Evolutionary conservation across 2,797 vertebrate genomes (phyloP).

Genomic region (Bovichtus diacanthus): DNA sequence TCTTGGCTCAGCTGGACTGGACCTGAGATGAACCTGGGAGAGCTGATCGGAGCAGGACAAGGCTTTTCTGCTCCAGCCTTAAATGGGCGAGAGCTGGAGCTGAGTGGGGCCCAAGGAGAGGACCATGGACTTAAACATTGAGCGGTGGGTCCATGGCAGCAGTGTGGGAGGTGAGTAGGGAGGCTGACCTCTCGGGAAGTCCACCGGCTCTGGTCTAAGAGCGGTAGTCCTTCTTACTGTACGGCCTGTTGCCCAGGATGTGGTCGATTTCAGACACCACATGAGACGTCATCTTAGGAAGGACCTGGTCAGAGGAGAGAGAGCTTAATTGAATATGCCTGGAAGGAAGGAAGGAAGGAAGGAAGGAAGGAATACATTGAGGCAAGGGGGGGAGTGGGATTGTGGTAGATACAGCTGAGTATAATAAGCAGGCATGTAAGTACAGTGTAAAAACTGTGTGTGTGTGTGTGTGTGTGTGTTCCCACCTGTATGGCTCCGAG

Average conservation of each 20-base stretch:
- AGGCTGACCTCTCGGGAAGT: slow-evolving; percentile 44
- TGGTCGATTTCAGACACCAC: slow-evolving; percentile 96
- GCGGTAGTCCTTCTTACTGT: slow-evolving; percentile 98
- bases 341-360: too few relatives aligned
- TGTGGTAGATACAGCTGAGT: neutral
- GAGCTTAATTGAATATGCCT: neutral
- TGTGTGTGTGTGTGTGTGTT: slow-evolving; percentile 10
- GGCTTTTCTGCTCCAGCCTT: slow-evolving; percentile 59
- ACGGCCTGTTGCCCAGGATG: slow-evolving; percentile 96
- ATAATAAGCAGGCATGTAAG: neutral
- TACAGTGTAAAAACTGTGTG: too few relatives aligned
- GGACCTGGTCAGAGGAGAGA: slow-evolving; percentile 85
- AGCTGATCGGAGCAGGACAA: slow-evolving; percentile 64
- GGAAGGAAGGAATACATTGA: neutral
- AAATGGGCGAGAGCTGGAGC: slow-evolving; percentile 76
- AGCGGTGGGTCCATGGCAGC: slow-evolving; percentile 58
- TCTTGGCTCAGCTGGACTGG: slow-evolving; percentile 58
- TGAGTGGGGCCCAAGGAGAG: slow-evolving; percentile 50
- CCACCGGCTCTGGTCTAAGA: slow-evolving; percentile 84
- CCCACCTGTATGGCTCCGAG: slow-evolving; percentile 97
- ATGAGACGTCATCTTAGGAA: slow-evolving; percentile 98
- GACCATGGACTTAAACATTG: slow-evolving; percentile 52
- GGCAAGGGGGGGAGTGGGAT: neutral
- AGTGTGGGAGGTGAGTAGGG: slow-evolving; percentile 47
- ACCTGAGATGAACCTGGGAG: slow-evolving; percentile 77